Base-by-base conservation (phyloP, 2,888 invertebrate species). In the Oscheius sp. region DNA sequence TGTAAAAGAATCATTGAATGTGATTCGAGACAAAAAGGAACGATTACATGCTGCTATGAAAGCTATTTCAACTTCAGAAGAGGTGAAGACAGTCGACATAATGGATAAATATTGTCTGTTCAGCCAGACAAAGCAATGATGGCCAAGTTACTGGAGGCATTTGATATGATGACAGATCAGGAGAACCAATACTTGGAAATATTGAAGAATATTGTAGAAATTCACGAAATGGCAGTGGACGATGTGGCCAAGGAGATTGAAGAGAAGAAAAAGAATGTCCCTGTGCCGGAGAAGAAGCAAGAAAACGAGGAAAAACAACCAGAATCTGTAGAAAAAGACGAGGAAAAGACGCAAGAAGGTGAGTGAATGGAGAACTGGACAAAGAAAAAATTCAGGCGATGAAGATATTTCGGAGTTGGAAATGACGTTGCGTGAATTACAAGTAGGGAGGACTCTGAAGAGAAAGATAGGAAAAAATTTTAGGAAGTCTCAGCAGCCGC, bases 161-260 rank as follows among this genome's bases (percentile, higher is more conserved):
- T 73, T 69, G 85, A 86, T 66, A 73, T 70, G 16, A 76, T 87
- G 59, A 78, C 78, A 0, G 70, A 29, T 7, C 86, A 87, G 55
- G 87, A 87, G 55, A 77, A 79, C 3, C 84, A 87, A 58, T 87
- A 87, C 68, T 69, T 84, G 70, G 72, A 75, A 6, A 77, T 86
- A 46, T 66, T 86, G 72, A 78, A 80, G 56, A 79, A 73, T 23
- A 83, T 86, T 56, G 76, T 83, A 81, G 72, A 64, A 45, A 80
- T 83, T 29, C 83, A 83, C 55, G 79, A 80, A 49, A 75, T 76
- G 68, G 83, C 83, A n/a, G 75, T 79, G 1, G 59, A 75, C 2
- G 83, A 83, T 43, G 76, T 83, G 49, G 81, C 80, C 23, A 73
- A 76, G 23, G 83, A 83, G 35, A 63, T 80, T 21, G 78, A 69